These are phyloP conservation scores for Siderastrea siderea DNA, from an alignment of 92 coral and sea anemone genomes.

Conservation along the genomic window DNA sequence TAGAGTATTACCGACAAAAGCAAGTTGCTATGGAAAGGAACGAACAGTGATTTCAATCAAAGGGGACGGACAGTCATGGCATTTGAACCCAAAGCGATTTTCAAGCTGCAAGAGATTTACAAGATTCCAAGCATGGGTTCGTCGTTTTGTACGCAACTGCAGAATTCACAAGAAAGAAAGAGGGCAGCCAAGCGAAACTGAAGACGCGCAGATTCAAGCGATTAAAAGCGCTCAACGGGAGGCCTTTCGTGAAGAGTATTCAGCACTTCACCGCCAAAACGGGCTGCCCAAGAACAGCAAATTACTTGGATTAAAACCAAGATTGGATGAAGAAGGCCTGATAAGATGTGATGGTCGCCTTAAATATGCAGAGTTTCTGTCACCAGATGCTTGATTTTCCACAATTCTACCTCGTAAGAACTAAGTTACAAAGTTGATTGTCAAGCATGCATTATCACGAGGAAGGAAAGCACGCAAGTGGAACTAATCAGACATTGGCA, in stretches of 20 bases:
- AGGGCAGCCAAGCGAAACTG: constrained; percentile 17
- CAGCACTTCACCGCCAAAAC: constrained; percentile 39
- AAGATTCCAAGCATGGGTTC: constrained; percentile 54
- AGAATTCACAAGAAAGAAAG: constrained; percentile 2
- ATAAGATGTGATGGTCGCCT: constrained; percentile 57
- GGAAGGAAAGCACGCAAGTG: constrained; percentile 46
- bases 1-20: background rate
- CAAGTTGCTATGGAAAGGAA: background rate
- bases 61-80: constrained; percentile 16
- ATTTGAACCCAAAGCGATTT: constrained; percentile 38
- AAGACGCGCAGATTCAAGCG: constrained; percentile 37
- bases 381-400: constrained; percentile 46
- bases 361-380: constrained; percentile 36
- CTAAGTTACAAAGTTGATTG: too few species aligned
- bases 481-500: constrained; percentile 38
- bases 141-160: constrained; percentile 41
- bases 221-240: constrained; percentile 47
- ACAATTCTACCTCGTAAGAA: constrained; percentile 43
- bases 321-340: constrained; percentile 62
- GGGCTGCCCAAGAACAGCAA: constrained; percentile 35
- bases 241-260: constrained; percentile 51
- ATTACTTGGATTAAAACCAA: constrained; percentile 32
- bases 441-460: constrained; percentile 15
- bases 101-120: constrained; percentile 49
- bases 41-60: constrained; percentile 38